Evolutionary conservation across 2,797 vertebrate species (phyloP).

Genomic region (Diglossa cyanea): DNA sequence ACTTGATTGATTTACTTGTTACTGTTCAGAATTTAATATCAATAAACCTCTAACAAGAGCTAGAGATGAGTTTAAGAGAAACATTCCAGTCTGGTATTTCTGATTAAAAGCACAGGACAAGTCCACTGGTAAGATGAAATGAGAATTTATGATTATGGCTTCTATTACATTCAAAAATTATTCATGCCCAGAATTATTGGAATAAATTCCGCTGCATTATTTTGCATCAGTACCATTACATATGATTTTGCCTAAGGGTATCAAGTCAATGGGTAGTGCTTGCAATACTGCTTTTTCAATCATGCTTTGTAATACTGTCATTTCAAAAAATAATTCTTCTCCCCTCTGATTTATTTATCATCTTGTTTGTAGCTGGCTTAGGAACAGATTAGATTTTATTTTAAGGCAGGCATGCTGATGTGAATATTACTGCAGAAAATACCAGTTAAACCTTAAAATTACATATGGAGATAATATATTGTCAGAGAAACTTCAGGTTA

Average conservation of each 20-base stretch:
- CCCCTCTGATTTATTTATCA: constrained; percentile 51
- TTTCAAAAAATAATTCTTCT: constrained; percentile 45
- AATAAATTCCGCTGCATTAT: constrained; percentile 44
- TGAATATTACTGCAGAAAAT: constrained; percentile 33
- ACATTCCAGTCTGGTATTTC: neutral
- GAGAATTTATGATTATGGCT: constrained; percentile 12
- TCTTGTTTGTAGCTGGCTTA: constrained; percentile 59
- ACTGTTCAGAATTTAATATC: neutral
- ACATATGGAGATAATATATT: constrained; percentile 23
- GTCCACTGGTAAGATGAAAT: constrained; percentile 30
- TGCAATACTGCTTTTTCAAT: constrained; percentile 53
- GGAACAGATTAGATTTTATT: constrained; percentile 52
- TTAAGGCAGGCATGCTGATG: neutral
- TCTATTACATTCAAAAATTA: constrained; percentile 39
- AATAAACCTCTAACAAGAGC: neutral
- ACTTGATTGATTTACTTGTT: neutral
- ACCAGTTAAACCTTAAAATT: constrained; percentile 40
- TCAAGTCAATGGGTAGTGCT: constrained; percentile 18
- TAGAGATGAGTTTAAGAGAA: neutral
- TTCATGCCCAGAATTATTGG: constrained; percentile 48
- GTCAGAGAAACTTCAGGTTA: constrained; percentile 26
- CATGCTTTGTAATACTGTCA: constrained; percentile 47
- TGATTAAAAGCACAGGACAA: constrained; percentile 1
- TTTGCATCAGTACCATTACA: constrained; percentile 53
- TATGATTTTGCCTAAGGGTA: constrained; percentile 55